A percentile compares a stretch with the other conserved stretches of the same genome.
phyloP scores from a whole-genome alignment of 2,888 invertebrate genomes.

The Orthosia gracilis region DNA sequence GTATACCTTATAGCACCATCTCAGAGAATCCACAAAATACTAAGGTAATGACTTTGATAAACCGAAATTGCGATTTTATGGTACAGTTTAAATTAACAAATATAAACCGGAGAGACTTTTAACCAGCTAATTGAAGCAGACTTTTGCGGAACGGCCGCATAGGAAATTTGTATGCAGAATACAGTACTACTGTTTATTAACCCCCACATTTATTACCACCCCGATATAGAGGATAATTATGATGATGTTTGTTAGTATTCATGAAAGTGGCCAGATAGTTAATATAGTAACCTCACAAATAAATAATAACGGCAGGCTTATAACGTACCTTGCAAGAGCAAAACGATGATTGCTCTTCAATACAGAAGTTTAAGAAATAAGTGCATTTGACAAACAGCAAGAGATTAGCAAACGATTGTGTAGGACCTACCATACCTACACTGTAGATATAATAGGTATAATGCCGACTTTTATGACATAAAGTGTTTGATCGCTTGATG shows the following conservation, averaged over 20 bases:
- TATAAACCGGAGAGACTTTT: conserved; percentile 19
- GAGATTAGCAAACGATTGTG: too few species aligned
- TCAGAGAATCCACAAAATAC: neutral
- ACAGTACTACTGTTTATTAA: conserved; percentile 51
- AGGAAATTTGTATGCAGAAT: conserved; percentile 54
- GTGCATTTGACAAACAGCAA: too few species aligned
- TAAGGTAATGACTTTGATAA: neutral
- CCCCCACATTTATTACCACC: conserved; percentile 27
- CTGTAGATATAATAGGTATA: too few species aligned
- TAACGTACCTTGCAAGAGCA: too few species aligned
- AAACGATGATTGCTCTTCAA: too few species aligned
- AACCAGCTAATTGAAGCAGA: conserved; percentile 41
- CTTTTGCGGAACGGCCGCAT: conserved; percentile 35
- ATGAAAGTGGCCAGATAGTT: conserved; percentile 16
- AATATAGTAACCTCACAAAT: neutral
- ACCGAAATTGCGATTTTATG: neutral
- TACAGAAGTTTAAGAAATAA: too few species aligned
- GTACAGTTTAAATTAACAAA: conserved; percentile 10
- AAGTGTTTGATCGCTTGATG: too few species aligned
- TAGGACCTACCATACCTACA: too few species aligned
- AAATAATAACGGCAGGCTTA: neutral
- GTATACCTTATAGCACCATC: neutral
- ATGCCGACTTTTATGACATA: too few species aligned
- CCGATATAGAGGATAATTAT: conserved; percentile 14
- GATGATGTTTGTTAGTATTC: conserved; percentile 33